Conservation (phyloP, 2,113 vertebrate species). For the Callionymus lyra region DNA sequence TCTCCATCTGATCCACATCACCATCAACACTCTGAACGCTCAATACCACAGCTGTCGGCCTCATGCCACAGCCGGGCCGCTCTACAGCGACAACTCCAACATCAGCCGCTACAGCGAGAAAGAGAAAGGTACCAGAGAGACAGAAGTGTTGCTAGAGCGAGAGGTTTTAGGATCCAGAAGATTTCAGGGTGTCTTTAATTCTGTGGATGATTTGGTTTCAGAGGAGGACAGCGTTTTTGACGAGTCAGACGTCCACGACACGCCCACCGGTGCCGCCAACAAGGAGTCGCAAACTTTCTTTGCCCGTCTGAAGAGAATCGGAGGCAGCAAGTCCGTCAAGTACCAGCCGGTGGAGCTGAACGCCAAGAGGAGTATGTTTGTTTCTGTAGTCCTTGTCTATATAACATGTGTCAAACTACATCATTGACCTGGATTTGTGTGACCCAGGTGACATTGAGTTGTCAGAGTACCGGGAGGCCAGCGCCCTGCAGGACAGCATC, state of each 20-base stretch:
- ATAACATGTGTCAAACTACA: conserved; percentile 8
- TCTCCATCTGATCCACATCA: conserved; percentile 94
- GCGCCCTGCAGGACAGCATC: conserved; percentile 89
- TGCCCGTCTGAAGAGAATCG: conserved; percentile 95
- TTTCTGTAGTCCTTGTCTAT: conserved; percentile 2
- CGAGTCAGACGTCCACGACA: conserved; percentile 98
- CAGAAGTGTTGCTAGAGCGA: background rate
- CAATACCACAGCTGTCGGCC: conserved; percentile 98
- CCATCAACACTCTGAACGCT: conserved; percentile 94
- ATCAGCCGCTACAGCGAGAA: conserved; percentile 97
- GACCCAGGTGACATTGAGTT: conserved; percentile 90
- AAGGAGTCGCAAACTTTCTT: conserved; percentile 99
- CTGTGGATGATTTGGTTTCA: conserved; percentile 49
- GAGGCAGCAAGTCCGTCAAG: conserved; percentile 97
- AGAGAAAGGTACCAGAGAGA: conserved; percentile 83
- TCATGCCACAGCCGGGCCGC: conserved; percentile 85
- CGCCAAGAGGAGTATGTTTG: conserved; percentile 84
- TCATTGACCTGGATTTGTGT: conserved; percentile 7
- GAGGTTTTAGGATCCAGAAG: background rate
- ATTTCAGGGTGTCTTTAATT: background rate
- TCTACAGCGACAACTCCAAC: conserved; percentile 98
- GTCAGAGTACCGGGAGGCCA: conserved; percentile 89
- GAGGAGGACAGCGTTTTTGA: conserved; percentile 99
- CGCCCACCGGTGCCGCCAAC: conserved; percentile 89
- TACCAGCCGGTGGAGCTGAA: conserved; percentile 97